These are phyloP conservation scores for Stenchaetothrips biformis DNA, from an alignment of 2,888 invertebrate genomes.

Conservation along the genomic window DNA sequence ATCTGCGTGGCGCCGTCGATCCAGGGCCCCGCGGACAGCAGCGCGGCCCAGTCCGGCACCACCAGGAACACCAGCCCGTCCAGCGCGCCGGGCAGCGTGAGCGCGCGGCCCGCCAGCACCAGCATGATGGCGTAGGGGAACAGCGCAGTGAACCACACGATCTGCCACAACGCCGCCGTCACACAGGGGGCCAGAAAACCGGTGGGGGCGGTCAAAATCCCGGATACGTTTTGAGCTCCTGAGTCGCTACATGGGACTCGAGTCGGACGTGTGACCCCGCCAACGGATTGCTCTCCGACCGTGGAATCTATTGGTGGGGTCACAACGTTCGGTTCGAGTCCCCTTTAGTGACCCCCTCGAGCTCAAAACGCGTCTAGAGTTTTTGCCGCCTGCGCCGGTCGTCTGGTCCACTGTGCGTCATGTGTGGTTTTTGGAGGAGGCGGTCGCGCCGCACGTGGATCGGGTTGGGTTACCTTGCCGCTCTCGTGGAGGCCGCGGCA, in stretches of 20 bases:
- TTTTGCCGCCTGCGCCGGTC: no score
- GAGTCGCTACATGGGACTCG: no score
- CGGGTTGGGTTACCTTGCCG: constrained; percentile 56
- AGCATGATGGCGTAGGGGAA: constrained; percentile 68
- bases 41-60: constrained; percentile 56
- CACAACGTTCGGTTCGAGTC: no score
- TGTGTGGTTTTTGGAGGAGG: no score
- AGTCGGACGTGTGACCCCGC: no score
- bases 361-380: no score
- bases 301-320: no score
- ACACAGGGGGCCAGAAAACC: no score
- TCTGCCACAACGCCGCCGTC: constrained; percentile 42
- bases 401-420: no score
- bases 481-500: constrained; percentile 70
- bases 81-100: constrained; percentile 61
- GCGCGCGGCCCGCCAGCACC: constrained; percentile 60
- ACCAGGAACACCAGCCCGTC: constrained; percentile 63
- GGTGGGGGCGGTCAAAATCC: neutral
- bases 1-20: constrained; percentile 73
- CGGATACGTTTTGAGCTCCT: no score
- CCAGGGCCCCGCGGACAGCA: constrained; percentile 57
- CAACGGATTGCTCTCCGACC: no score
- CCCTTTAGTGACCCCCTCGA: no score
- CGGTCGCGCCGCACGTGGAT: neutral
- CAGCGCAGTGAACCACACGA: constrained; percentile 73